Percentiles rank a stretch among this genome's conserved stretches.
Conservation (phyloP, 2,113 vertebrate species). For the Actenoides lindsayi region DNA sequence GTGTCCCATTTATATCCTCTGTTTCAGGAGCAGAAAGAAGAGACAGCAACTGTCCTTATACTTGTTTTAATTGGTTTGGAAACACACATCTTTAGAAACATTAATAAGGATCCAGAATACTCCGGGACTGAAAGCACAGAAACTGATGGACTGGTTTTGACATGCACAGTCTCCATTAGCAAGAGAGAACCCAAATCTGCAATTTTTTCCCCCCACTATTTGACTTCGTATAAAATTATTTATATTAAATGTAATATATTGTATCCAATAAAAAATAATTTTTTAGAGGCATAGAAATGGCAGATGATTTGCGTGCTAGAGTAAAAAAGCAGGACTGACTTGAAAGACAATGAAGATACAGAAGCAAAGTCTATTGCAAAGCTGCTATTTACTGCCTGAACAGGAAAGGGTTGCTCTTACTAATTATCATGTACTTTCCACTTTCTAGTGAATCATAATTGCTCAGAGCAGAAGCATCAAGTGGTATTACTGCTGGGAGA, state of each 20-base stretch:
- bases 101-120: background rate
- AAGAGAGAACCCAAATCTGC: background rate
- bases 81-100: background rate
- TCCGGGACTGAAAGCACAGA: background rate
- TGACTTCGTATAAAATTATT: background rate
- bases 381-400: constrained; percentile 55
- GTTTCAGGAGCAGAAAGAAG: background rate
- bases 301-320: background rate
- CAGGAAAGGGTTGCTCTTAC: background rate
- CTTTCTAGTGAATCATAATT: background rate
- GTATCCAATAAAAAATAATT: background rate
- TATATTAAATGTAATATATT: background rate
- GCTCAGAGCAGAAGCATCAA: background rate
- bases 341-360: background rate
- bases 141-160: background rate
- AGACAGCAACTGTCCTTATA: background rate
- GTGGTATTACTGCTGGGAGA: background rate
- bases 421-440: background rate
- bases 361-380: constrained; percentile 14
- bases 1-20: background rate
- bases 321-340: background rate
- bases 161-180: background rate
- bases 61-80: background rate
- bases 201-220: background rate
- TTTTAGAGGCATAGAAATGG: background rate